Percentiles rank a stretch among this genome's conserved stretches.
Evolutionary conservation across 2,888 invertebrate species (phyloP).

Genomic region (Epinotia demarniana): DNA sequence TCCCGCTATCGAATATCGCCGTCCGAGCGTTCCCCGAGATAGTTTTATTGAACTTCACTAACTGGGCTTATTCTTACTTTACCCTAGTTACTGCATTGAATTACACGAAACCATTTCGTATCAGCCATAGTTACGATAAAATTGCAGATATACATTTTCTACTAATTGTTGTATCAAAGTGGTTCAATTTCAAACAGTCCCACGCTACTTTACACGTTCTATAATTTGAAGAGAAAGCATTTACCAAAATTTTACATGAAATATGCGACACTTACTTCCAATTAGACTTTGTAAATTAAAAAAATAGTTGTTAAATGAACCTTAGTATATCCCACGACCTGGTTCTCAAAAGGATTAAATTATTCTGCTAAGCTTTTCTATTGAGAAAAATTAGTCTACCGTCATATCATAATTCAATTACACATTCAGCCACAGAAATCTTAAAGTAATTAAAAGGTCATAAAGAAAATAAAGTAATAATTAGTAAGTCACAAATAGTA

Average conservation of each 20-base stretch:
- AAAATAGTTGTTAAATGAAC: no score
- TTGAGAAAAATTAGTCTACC: no score
- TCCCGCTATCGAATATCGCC: constrained; percentile 44
- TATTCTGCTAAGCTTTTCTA: no score
- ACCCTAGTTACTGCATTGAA: constrained; percentile 41
- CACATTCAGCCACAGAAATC: neutral
- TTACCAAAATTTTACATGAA: no score
- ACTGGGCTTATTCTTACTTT: constrained; percentile 52
- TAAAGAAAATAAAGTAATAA: neutral
- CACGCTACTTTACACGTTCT: no score
- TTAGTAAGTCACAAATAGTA: constrained; percentile 46
- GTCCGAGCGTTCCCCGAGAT: constrained; percentile 38
- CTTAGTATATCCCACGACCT: no score
- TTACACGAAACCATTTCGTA: constrained; percentile 29
- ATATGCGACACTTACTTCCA: no score
- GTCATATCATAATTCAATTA: neutral
- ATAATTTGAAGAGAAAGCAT: no score
- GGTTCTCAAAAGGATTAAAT: no score
- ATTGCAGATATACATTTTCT: constrained; percentile 2
- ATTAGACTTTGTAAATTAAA: no score
- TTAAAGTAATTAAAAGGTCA: neutral
- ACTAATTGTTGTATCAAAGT: neutral
- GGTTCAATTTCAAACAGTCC: neutral
- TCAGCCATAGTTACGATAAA: constrained; percentile 10
- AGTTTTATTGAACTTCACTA: constrained; percentile 47